Evolutionary conservation across 2,797 vertebrate genomes (phyloP), one percentile per base, ranked within the genome.

Genomic region (Perdix hodgsoniae): DNA sequence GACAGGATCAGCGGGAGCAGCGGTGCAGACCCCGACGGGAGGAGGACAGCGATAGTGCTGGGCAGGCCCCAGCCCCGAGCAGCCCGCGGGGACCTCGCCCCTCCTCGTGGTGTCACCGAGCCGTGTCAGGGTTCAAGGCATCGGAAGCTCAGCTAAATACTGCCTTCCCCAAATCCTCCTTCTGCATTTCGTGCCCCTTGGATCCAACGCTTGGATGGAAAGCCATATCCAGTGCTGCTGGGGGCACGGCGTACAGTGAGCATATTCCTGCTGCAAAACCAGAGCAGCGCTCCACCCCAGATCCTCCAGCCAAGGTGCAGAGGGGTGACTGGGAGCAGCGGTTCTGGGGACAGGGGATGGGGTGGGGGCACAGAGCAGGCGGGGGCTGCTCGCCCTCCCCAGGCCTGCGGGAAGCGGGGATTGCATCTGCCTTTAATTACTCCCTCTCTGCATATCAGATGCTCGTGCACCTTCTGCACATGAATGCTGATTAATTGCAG

Each of bases 401-500:
- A 85, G 90, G 95, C 90, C 90, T 85, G 69, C 52, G 52, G 83
- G 85, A 91, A 95, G 84, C 94, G 90, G 83, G 86, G 80, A 81
- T 95, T 94, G 95, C 94, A 96, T 96, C 93, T 97, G 95, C 93
- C 95, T 97, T 97, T 97, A 96, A 96, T 95, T 96, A 95, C 95
- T 95, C 94, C 81, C 95, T 95, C 93, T 94, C 95, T 94, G 93
- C 94, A 95, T 95, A 97, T 97, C 97, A 96, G 96, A 97, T 97
- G 97, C 90, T 96, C 88, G 65, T 96, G 94, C 96, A 97, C 96
- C 96, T 96, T 97, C 96, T 97, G 95, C 96, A 88, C 96, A 94
- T 96, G 95, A 95, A 88, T 91, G 96, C 95, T 96, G 97, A 97
- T 97, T 97, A 97, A 98, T 97, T 98, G 96, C 97, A 97, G 97